Evolutionary conservation across 2,888 invertebrate genomes (phyloP).

Genomic region (Coecobrya sp.): DNA sequence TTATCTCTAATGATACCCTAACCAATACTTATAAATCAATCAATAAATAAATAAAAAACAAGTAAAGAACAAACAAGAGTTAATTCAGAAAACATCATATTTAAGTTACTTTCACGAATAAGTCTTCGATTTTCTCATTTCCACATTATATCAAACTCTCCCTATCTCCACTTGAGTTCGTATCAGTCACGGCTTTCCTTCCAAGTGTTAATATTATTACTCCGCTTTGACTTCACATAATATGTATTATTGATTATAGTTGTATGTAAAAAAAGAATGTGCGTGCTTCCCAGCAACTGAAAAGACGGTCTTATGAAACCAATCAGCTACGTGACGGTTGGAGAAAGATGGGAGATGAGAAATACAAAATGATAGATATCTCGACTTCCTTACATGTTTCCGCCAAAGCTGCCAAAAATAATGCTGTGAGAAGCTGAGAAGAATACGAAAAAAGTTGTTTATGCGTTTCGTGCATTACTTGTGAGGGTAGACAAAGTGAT

Average conservation of each 20-base stretch:
- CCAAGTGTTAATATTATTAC: neutral
- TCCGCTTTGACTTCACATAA: neutral
- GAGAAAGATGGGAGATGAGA: conserved; percentile 20
- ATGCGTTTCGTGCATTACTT: neutral
- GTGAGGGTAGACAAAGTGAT: neutral
- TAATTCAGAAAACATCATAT: no score
- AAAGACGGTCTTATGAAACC: neutral
- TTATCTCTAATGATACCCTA: no score
- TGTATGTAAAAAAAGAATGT: neutral
- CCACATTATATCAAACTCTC: no score
- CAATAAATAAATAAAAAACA: no score
- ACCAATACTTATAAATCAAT: no score
- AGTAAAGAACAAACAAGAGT: no score
- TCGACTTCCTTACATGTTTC: neutral
- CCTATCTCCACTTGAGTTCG: no score
- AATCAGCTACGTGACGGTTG: conserved; percentile 39
- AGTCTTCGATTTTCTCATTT: no score
- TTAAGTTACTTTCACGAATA: no score
- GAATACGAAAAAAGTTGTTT: neutral
- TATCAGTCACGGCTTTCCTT: neutral
- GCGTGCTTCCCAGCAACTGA: neutral
- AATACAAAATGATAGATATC: neutral
- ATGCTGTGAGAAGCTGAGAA: conserved; percentile 6
- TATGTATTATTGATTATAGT: neutral
- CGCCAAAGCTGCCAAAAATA: conserved; percentile 6